Conservation (phyloP, 2,888 invertebrate genomes). For the Cephus pulcher region DNA sequence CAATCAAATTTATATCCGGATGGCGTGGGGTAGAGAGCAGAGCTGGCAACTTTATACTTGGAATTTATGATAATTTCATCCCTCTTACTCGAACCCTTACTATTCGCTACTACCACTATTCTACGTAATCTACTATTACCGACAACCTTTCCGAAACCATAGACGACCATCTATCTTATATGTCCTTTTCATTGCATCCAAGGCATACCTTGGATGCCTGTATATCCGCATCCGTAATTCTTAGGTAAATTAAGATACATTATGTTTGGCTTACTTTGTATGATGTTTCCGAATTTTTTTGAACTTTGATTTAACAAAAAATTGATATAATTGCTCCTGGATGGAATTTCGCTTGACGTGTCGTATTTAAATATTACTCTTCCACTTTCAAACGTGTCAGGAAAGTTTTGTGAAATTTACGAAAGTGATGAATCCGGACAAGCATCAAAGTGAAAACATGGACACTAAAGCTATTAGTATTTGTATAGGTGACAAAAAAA, state of each 20-base stretch:
- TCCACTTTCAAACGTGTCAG: background rate
- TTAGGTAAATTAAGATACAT: constrained; percentile 11
- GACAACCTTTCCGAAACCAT: constrained; percentile 6
- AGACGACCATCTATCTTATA: constrained; percentile 19
- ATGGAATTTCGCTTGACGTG: no score
- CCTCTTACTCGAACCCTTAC: background rate
- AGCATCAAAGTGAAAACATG: background rate
- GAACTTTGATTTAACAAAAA: background rate
- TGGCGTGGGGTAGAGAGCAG: constrained; percentile 30
- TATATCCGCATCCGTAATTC: background rate
- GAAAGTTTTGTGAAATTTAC: background rate
- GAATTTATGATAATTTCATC: constrained; percentile 48
- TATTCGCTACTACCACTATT: constrained; percentile 25
- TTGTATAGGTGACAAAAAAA: no score
- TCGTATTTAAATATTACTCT: background rate
- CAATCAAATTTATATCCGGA: constrained; percentile 49
- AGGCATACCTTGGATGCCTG: background rate
- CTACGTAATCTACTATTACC: background rate
- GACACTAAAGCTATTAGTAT: background rate
- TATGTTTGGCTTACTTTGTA: background rate
- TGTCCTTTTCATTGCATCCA: background rate
- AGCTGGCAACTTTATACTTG: constrained; percentile 37
- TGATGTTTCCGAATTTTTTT: background rate
- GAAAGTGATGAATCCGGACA: background rate
- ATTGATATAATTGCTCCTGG: no score